Percentiles rank a stretch among this genome's conserved stretches.
Evolutionary conservation across 2,797 vertebrate genomes (phyloP).

Genomic region (Catamblyrhynchus diadema): DNA sequence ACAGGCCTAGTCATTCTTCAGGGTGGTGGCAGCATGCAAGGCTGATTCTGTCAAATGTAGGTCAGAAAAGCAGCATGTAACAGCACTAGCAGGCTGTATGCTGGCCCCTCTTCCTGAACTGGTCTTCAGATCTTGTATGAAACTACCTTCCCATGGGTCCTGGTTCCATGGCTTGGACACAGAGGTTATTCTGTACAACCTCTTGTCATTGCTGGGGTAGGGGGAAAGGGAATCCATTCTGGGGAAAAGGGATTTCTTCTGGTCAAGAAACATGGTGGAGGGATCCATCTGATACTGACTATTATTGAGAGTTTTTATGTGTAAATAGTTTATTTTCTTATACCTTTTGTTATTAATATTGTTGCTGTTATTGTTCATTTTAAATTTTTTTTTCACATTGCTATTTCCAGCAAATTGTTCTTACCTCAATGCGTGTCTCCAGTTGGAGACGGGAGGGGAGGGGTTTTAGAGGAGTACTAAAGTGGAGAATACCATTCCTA

Average conservation of each 20-base stretch:
- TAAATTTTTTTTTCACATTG: not conserved
- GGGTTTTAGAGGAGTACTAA: not conserved
- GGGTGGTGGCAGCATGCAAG: not conserved
- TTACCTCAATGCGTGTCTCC: fast-evolving
- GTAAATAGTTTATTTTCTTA: not conserved
- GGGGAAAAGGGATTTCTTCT: not conserved
- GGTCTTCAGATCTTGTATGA: not conserved
- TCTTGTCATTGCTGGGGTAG: fast-evolving
- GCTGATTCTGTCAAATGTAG: fast-evolving
- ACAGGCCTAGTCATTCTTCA: not conserved
- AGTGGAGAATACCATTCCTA: not conserved
- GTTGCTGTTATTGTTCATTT: not conserved
- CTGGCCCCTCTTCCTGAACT: not conserved
- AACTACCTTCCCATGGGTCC: fast-evolving
- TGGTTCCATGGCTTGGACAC: not conserved
- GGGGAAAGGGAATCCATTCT: not conserved
- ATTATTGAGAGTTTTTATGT: not conserved
- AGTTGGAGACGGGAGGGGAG: not conserved
- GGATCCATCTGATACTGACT: not conserved
- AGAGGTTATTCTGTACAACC: not conserved
- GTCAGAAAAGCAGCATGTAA: not conserved
- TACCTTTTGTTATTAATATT: not conserved
- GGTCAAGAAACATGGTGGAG: not conserved
- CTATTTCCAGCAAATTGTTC: not conserved
- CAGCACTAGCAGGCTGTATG: not conserved